Conservation (phyloP, 2,113 vertebrate species). For the Emydura subglobosa region DNA sequence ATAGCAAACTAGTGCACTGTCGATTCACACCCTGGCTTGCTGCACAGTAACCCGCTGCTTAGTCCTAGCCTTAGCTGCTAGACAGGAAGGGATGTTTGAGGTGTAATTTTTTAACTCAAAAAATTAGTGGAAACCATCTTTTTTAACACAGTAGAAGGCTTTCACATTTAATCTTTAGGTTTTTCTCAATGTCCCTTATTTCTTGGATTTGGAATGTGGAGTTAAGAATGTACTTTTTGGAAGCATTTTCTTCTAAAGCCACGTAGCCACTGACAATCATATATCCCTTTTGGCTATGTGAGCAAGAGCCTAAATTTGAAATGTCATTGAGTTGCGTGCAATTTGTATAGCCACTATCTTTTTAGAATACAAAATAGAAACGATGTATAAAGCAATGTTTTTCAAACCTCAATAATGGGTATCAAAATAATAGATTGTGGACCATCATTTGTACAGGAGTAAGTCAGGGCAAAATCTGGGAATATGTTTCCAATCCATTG, state of each 20-base stretch:
- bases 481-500: not conserved
- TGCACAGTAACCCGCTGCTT: not conserved
- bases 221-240: not conserved
- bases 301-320: not conserved
- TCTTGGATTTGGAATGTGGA: not conserved
- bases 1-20: not conserved
- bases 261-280: not conserved
- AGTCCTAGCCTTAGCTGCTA: not conserved
- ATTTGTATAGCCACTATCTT: not conserved
- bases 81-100: not conserved
- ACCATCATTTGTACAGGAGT: not conserved
- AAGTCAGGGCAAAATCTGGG: not conserved
- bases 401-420: not conserved
- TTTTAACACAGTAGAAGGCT: not conserved
- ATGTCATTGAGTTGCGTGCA: accelerated
- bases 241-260: not conserved
- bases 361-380: not conserved
- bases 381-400: not conserved
- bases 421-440: not conserved
- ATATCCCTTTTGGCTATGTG: not conserved
- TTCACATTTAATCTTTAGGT: not conserved
- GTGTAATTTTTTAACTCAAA: not conserved
- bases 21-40: not conserved
- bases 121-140: not conserved
- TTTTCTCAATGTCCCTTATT: not conserved